Evolutionary conservation across 1,140 invertebrate genomes (phyloP).

Genomic region (Papilio helenus): DNA sequence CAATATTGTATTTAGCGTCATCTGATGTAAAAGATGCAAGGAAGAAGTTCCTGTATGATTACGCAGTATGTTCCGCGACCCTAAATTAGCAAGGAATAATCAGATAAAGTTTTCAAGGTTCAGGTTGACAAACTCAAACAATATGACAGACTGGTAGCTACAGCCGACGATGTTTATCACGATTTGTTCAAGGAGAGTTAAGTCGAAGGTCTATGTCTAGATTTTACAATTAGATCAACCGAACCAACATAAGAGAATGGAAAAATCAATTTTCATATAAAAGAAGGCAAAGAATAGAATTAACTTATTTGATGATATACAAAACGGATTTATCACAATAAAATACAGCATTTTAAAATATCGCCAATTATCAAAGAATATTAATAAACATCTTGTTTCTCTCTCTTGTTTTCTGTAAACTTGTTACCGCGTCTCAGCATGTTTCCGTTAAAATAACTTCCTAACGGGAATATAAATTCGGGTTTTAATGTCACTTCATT

Average conservation of each 20-base stretch:
- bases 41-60: neutral
- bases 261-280: neutral
- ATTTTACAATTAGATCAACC: neutral
- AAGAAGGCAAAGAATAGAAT: neutral
- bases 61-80: constrained; percentile 30
- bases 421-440: constrained; percentile 19
- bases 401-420: neutral
- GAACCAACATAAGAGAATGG: neutral
- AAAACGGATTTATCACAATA: too few species aligned
- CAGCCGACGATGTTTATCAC: constrained; percentile 35
- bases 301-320: too few species aligned
- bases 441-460: constrained; percentile 40
- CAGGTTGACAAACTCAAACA: constrained; percentile 42
- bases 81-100: constrained; percentile 46
- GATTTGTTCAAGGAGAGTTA: neutral
- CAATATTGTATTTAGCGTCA: too few species aligned
- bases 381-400: neutral
- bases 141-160: constrained; percentile 26
- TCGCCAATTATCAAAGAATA: neutral
- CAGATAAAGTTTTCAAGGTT: constrained; percentile 46
- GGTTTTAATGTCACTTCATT: constrained; percentile 37
- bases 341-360: neutral
- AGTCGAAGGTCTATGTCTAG: neutral
- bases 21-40: too few species aligned
- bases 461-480: constrained; percentile 40